These are phyloP conservation scores for Prionace glauca DNA, from an alignment of 2,797 vertebrate species.

Conservation along the genomic window DNA sequence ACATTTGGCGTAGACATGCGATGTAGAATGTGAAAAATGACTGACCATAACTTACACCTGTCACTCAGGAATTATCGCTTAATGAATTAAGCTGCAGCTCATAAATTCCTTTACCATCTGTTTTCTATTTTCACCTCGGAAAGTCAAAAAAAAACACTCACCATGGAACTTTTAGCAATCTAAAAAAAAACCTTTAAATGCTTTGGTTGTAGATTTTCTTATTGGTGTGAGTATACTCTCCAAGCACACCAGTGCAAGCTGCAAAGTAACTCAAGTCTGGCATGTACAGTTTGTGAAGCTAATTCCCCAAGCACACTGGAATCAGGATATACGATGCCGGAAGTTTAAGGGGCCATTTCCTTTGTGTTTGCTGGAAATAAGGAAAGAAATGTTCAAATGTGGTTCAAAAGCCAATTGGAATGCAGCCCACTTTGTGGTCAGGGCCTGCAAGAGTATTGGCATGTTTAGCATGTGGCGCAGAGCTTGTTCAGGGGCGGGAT, in stretches of 20 bases:
- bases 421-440: conserved; percentile 3
- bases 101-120: not conserved
- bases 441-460: not conserved
- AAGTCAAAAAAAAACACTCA: not conserved
- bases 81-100: not conserved
- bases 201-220: not conserved
- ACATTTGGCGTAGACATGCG: not conserved
- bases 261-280: not conserved
- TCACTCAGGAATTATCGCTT: not conserved
- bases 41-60: not conserved
- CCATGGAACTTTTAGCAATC: not conserved
- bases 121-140: not conserved
- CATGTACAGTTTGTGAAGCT: not conserved
- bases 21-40: not conserved
- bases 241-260: not conserved
- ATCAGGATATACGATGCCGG: not conserved
- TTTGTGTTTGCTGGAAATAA: conserved; percentile 3
- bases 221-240: not conserved
- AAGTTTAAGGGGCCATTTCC: not conserved
- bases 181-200: not conserved
- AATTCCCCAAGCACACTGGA: not conserved
- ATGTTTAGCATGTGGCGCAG: conserved; percentile 1
- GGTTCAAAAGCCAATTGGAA: conserved; percentile 22
- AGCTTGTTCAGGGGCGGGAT: not conserved
- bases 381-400: not conserved